These are phyloP conservation scores for Vombatus ursinus DNA, from an alignment of 2,113 vertebrate genomes.

Conservation along the genomic window DNA sequence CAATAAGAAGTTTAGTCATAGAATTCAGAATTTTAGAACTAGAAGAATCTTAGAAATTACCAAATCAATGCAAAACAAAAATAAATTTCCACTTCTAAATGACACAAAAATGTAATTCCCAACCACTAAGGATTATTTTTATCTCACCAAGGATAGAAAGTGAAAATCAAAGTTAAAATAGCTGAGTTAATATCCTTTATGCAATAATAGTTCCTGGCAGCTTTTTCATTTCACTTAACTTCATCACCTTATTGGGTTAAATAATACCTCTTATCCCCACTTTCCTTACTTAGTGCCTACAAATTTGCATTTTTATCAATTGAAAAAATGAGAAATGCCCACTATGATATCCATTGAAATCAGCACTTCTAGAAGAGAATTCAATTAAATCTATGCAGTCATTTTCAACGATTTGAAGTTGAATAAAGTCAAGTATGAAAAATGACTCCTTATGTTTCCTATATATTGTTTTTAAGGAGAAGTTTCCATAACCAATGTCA, in stretches of 20 bases:
- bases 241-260: neutral
- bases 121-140: neutral
- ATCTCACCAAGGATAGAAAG: neutral
- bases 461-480: neutral
- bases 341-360: neutral
- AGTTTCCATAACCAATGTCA: neutral
- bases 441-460: neutral
- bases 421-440: neutral
- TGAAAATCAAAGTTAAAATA: neutral
- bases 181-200: neutral
- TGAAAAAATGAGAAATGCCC: slow-evolving; percentile 1
- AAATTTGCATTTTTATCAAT: neutral
- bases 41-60: neutral
- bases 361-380: neutral
- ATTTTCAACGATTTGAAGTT: slow-evolving; percentile 11
- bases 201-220: neutral
- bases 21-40: neutral
- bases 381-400: neutral
- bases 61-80: neutral
- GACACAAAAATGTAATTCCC: neutral
- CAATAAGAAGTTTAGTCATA: neutral
- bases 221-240: neutral
- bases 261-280: neutral
- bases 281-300: neutral
- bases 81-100: neutral